Base-by-base conservation (phyloP, 2,797 vertebrate species). In the Darevskia mixta region DNA sequence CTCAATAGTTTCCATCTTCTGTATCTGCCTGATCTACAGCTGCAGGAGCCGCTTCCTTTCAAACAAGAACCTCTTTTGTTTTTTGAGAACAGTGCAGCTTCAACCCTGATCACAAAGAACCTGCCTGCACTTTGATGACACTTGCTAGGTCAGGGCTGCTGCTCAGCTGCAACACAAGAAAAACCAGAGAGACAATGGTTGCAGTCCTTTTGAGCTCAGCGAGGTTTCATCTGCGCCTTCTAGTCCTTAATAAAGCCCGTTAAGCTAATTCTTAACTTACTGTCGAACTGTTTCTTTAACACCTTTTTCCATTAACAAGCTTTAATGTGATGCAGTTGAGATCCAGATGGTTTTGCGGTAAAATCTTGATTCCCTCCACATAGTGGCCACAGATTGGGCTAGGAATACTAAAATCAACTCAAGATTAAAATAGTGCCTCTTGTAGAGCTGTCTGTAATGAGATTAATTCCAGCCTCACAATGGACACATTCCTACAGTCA, bases 1-100 rank as follows among this genome's bases (percentile, higher is more conserved):
- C 45, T 75, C n/a, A 10, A 29, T 66, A 43, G 58, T 66, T 88
- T 73, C 83, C 20, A 25, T 18, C 55, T 85, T 81, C 83, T 81
- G 27, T 67, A 41, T 80, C 88, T 76, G 71, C 9, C 64, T 82
- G 71, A 76, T 81, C 41, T 81, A 76, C 83, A 76, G 71, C 71
- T 76, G 88, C 58, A 76, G 49, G 67, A 85, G 58, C 49, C 25
- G 67, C 58, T 85, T 80, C 58, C 27, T 32, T 66, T 80, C 69
- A 38, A 25, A 49, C 8, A 81, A 72, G 67, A 41, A 49, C 8
- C 4, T n/a, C 4, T 49, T 67, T 84, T 61, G 11, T n/a, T 85
- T 15, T 25, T 41, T 49, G 76, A 89, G 61, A 69, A n/a, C 32
- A 32, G 27, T 8, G 4, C 25, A n/a, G 55, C 81, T 83, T 55